Evolutionary conservation across 2,888 invertebrate species (phyloP), one percentile per base, ranked within the genome.

Genomic region (Trachelus tabidus): DNA sequence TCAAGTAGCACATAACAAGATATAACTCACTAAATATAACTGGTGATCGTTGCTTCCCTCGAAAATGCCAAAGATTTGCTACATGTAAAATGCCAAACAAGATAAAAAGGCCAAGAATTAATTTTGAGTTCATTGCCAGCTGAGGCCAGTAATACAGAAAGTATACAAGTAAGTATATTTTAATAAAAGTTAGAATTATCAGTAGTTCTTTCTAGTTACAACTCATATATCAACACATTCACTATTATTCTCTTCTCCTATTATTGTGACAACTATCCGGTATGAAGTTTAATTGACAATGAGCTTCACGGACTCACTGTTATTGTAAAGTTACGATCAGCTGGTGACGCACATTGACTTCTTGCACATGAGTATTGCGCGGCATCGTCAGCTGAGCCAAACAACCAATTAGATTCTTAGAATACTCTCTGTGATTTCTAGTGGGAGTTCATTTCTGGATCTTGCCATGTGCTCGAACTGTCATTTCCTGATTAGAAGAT

Each of bases 21-120:
- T 6, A 68, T 34, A 75, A 82, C 76, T 86, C 80, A 91, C 91
- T 84, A 4, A 91, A 84, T 80, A 91, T 86, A 74, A 91, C 88
- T 4, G 91, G 91, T 40, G 90, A 89, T 77, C 83, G 81, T 80
- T 87, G 85, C 76, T 81, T 88, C n/a, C 83, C 86, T 76, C 77
- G 83, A 4, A 86, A 84, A 15, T 80, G 83, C 80, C 80, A 80
- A 80, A 31, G 78, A 68, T 35, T 73, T 75, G 31, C 71, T 31
- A 71, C 33, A 9, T 71, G 71, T 15, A 71, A 34, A 34, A 33
- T 71, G 12, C 71, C 31, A 31, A 71, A 34, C 11, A 71, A 9
- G 56, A 23, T 23, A 56, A 56, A 23, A 56, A 56, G 56, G 2
- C 23, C 23, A 23, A 56, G 2, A 23, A 56, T 23, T 56, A 56